A percentile compares a stretch with the other conserved stretches of the same genome.
Evolutionary conservation across 2,888 invertebrate species (phyloP).

Genomic region (Linnaemya vulpina): DNA sequence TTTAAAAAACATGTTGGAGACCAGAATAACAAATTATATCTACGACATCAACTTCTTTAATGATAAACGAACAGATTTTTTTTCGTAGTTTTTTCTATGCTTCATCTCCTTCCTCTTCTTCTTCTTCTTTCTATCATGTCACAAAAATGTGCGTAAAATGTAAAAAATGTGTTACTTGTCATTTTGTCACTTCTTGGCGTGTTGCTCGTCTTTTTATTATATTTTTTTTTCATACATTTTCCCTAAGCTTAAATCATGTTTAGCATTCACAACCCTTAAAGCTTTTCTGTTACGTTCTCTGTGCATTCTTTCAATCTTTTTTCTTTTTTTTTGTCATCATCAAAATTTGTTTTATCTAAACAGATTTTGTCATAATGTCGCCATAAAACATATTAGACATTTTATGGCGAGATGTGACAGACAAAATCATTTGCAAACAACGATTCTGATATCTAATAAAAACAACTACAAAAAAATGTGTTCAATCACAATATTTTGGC

Average conservation of each 20-base stretch:
- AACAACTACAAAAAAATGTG: not conserved
- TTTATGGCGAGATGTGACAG: conserved; percentile 48
- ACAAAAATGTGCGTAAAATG: conserved; percentile 69
- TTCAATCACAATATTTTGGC: conserved; percentile 23
- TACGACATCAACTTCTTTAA: conserved; percentile 30
- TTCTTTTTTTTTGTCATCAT: conserved; percentile 6
- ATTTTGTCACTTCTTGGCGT: conserved; percentile 64
- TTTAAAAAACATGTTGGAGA: conserved; percentile 7
- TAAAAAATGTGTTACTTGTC: conserved; percentile 70
- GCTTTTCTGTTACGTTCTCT: conserved; percentile 31
- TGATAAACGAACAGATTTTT: conserved; percentile 17
- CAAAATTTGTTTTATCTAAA: conserved; percentile 60
- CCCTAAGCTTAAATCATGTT: conserved; percentile 54
- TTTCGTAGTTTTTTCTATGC: not conserved
- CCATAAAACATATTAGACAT: conserved; percentile 66
- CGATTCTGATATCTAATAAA: conserved; percentile 16
- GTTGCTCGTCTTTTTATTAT: conserved; percentile 1
- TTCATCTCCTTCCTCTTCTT: not conserved
- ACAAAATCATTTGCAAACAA: conserved; percentile 33
- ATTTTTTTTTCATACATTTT: conserved; percentile 2
- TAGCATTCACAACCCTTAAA: conserved; percentile 59
- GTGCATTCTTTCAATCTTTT: conserved; percentile 7
- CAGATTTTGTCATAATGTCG: conserved; percentile 70
- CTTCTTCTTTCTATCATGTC: conserved; percentile 39
- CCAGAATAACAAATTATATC: conserved; percentile 45